phyloP scores from a whole-genome alignment of 1,140 invertebrate genomes.

The Calephelis virginiensis region DNA sequence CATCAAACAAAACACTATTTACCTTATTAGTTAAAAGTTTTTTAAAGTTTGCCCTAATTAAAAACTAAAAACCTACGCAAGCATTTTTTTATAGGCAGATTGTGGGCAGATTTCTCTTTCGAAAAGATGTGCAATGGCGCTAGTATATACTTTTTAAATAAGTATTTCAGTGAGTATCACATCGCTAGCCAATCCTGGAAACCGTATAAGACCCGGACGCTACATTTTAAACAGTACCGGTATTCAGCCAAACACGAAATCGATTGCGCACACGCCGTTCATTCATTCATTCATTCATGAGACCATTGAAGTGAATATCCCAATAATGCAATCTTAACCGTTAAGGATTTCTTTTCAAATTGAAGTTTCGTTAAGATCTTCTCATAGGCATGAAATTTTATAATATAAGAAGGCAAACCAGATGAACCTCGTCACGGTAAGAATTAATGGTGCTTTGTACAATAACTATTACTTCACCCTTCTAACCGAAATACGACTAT shows the following conservation, averaged over 20 bases:
- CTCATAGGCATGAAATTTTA: background rate
- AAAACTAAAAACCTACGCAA: too few relatives aligned
- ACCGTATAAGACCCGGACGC: slow-evolving; percentile 44
- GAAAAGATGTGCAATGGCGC: too few relatives aligned
- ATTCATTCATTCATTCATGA: slow-evolving; percentile 49
- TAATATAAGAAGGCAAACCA: too few relatives aligned
- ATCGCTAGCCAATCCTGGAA: slow-evolving; percentile 28
- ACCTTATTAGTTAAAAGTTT: too few relatives aligned
- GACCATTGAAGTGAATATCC: slow-evolving; percentile 37
- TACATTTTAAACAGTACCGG: slow-evolving; percentile 26
- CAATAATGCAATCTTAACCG: slow-evolving; percentile 17
- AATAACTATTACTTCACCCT: too few relatives aligned
- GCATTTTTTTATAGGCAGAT: too few relatives aligned
- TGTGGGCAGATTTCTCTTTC: too few relatives aligned
- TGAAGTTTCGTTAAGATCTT: background rate
- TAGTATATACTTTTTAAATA: background rate
- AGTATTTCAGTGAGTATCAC: background rate
- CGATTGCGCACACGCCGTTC: slow-evolving; percentile 41
- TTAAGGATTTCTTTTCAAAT: slow-evolving; percentile 6
- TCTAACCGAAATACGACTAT: too few relatives aligned
- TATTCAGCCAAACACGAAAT: slow-evolving; percentile 29
- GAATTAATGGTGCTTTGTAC: too few relatives aligned
- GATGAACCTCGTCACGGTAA: too few relatives aligned
- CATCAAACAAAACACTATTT: too few relatives aligned
- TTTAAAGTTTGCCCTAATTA: too few relatives aligned